Conservation (phyloP, 2,113 vertebrate genomes). For the Sylvia atricapilla region DNA sequence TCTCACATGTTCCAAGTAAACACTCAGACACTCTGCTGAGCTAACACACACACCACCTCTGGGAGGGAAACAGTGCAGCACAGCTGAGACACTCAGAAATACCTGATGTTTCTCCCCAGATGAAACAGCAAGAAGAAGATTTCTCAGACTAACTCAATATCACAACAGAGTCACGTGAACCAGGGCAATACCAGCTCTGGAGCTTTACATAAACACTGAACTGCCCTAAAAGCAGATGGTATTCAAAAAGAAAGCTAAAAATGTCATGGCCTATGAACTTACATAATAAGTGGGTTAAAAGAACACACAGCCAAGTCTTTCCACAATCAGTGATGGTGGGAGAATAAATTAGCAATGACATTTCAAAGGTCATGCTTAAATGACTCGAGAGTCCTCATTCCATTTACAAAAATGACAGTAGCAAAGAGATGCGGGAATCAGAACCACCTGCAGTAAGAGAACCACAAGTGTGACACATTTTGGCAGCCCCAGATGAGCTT, state of each 20-base stretch:
- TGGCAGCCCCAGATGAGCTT: not conserved
- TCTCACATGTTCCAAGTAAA: not conserved
- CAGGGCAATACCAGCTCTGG: not conserved
- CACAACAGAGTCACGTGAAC: not conserved
- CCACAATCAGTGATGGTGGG: not conserved
- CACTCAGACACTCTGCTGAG: not conserved
- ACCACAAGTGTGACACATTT: rapidly evolving
- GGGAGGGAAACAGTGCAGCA: not conserved
- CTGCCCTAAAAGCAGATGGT: not conserved
- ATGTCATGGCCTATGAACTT: not conserved
- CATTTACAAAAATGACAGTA: not conserved
- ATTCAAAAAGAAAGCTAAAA: not conserved
- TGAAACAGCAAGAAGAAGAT: rapidly evolving
- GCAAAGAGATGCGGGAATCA: not conserved
- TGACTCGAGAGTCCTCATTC: rapidly evolving
- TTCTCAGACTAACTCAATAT: not conserved
- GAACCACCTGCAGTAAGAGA: not conserved
- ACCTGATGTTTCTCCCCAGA: not conserved
- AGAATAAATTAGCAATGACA: not conserved
- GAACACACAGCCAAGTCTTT: not conserved
- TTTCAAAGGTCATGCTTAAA: not conserved
- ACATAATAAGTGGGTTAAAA: not conserved
- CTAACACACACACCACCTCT: not conserved
- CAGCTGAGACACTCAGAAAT: not conserved
- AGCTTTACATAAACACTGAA: not conserved